phyloP scores from a whole-genome alignment of 2,888 invertebrate genomes.

The Desoria tigrina region DNA sequence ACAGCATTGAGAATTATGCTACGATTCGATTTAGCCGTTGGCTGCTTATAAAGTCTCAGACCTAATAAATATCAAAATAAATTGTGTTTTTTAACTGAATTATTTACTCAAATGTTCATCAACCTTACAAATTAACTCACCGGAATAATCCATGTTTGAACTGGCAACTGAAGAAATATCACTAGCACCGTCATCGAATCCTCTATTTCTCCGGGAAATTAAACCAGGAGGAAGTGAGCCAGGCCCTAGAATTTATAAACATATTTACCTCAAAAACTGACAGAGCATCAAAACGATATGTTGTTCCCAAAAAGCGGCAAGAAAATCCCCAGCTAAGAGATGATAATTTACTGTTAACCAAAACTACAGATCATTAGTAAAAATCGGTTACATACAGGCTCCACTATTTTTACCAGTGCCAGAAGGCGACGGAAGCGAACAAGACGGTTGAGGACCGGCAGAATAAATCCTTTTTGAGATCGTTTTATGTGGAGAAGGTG shows the following conservation, averaged over 20 bases:
- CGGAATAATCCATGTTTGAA: conserved; percentile 66
- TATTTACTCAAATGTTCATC: neutral
- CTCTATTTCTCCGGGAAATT: conserved; percentile 68
- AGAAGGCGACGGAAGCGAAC: conserved; percentile 52
- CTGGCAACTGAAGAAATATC: conserved; percentile 81
- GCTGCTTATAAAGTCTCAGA: conserved; percentile 95
- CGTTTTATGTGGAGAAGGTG: conserved; percentile 36
- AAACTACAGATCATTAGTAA: neutral
- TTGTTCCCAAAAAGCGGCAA: conserved; percentile 4
- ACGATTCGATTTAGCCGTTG: conserved; percentile 94
- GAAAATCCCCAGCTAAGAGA: neutral
- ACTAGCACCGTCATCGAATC: conserved; percentile 76
- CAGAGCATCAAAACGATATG: neutral
- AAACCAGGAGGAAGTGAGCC: conserved; percentile 75
- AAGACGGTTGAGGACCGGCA: conserved; percentile 43
- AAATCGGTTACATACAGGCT: conserved; percentile 30
- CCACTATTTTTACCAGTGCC: conserved; percentile 48
- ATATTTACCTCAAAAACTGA: neutral
- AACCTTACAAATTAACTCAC: conserved; percentile 41
- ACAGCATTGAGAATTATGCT: conserved; percentile 96
- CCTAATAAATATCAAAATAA: conserved; percentile 62
- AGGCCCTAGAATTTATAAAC: conserved; percentile 61
- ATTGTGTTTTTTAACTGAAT: neutral
- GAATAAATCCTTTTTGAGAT: conserved; percentile 10
- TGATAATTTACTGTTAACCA: neutral